phyloP scores from a whole-genome alignment of 92 coral and sea anemone genomes.

The Phymanthus crucifer region DNA sequence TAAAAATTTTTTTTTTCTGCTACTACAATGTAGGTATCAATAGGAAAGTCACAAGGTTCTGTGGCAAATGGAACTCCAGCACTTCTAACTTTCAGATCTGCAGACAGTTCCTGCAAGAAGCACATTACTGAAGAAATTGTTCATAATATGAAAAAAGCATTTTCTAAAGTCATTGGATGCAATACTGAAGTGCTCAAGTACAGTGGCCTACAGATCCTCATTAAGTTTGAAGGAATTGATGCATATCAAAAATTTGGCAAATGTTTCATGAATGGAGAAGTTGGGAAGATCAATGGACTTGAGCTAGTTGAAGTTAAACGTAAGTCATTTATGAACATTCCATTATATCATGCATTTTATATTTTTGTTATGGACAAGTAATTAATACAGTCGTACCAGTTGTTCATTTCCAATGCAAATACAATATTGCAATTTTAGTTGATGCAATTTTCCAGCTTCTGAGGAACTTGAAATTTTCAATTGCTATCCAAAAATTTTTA shows the following conservation, averaged over 20 bases:
- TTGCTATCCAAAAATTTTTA: too few species aligned
- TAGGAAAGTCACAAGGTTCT: constrained; percentile 20
- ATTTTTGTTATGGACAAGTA: too few species aligned
- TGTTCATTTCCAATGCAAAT: too few species aligned
- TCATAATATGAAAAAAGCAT: constrained; percentile 40
- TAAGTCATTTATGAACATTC: background rate
- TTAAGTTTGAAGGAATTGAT: constrained; percentile 46
- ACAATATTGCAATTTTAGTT: too few species aligned
- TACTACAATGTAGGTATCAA: constrained; percentile 45
- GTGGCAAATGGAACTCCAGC: constrained; percentile 54
- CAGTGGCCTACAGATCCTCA: constrained; percentile 56
- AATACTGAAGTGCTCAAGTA: constrained; percentile 44
- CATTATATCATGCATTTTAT: background rate
- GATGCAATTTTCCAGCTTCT: too few species aligned
- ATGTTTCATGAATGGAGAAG: constrained; percentile 56
- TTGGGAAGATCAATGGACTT: constrained; percentile 53
- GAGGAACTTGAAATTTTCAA: too few species aligned
- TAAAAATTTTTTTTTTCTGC: background rate
- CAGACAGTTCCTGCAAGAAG: constrained; percentile 1
- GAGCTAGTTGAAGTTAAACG: constrained; percentile 79
- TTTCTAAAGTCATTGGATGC: constrained; percentile 50
- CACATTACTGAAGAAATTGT: constrained; percentile 43
- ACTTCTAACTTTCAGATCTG: constrained; percentile 51
- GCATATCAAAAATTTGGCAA: constrained; percentile 66
- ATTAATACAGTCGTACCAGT: too few species aligned